phyloP scores from a whole-genome alignment of 2,888 invertebrate species.

The Pocota personata region DNA sequence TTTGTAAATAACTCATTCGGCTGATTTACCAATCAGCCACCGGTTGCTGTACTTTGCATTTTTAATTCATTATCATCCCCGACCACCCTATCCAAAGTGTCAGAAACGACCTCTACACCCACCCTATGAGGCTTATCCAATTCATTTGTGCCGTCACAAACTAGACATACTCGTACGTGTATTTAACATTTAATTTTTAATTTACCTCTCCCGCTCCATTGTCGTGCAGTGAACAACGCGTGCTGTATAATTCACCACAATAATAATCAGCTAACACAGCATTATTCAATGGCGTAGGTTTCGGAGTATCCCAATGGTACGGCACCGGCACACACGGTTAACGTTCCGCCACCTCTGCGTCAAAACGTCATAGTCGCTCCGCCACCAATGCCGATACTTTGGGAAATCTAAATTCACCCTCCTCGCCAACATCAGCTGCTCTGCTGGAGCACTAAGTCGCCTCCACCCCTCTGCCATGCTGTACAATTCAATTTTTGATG shows the following conservation, averaged over 20 bases:
- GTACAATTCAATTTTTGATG: constrained; percentile 72
- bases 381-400: constrained; percentile 19
- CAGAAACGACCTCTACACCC: constrained; percentile 31
- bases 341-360: constrained; percentile 18
- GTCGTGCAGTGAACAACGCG: constrained; percentile 24
- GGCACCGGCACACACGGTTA: neutral
- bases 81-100: constrained; percentile 20
- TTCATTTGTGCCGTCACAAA: constrained; percentile 47
- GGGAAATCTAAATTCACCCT: constrained; percentile 39
- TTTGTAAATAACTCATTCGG: constrained; percentile 38
- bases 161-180: too few relatives aligned
- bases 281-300: constrained; percentile 40
- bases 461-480: constrained; percentile 6
- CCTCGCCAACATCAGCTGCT: constrained; percentile 35
- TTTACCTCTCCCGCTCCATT: neutral
- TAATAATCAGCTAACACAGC: constrained; percentile 70
- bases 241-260: constrained; percentile 62
- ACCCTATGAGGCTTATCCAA: neutral
- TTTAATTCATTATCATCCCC: constrained; percentile 31
- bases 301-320: constrained; percentile 20
- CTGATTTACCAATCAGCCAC: constrained; percentile 52
- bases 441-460: constrained; percentile 28
- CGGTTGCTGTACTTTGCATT: constrained; percentile 46
- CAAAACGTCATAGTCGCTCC: constrained; percentile 51
- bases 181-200: constrained; percentile 66